Percentiles rank a stretch among this genome's conserved stretches.
These are phyloP conservation scores for Gambelia wislizenii DNA, from an alignment of 2,797 vertebrate genomes.

Conservation along the genomic window DNA sequence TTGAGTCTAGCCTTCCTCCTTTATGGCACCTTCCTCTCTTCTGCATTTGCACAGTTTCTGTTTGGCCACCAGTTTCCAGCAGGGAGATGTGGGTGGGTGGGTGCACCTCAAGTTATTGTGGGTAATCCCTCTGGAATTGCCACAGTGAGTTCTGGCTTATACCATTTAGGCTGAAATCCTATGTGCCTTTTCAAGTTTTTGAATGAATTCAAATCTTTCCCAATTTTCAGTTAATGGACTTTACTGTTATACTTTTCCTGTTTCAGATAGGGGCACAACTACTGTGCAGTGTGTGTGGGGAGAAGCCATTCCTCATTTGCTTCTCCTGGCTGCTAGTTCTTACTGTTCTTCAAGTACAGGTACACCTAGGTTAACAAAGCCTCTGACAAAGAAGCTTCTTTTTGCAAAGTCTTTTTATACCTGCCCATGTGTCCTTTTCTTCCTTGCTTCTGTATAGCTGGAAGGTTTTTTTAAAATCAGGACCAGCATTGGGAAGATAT, in stretches of 20 bases:
- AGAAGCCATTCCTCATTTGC: no score
- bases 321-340: not conserved
- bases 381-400: no score
- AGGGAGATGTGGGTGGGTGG: not conserved
- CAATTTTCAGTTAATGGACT: not conserved
- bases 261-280: not conserved
- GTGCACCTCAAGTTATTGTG: not conserved
- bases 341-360: not conserved
- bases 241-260: not conserved
- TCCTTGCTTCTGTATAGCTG: no score
- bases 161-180: not conserved
- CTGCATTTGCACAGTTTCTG: slow-evolving; percentile 1
- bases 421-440: no score
- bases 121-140: slow-evolving; percentile 19
- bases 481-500: no score
- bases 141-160: not conserved
- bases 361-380: no score
- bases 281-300: not conserved
- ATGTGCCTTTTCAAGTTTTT: not conserved
- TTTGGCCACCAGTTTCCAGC: slow-evolving; percentile 11
- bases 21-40: accelerated
- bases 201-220: not conserved
- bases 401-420: no score
- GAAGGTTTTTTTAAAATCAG: no score
- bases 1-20: slow-evolving; percentile 38